phyloP scores from a whole-genome alignment of 2,888 invertebrate species.

The Brachylomia viminalis region DNA sequence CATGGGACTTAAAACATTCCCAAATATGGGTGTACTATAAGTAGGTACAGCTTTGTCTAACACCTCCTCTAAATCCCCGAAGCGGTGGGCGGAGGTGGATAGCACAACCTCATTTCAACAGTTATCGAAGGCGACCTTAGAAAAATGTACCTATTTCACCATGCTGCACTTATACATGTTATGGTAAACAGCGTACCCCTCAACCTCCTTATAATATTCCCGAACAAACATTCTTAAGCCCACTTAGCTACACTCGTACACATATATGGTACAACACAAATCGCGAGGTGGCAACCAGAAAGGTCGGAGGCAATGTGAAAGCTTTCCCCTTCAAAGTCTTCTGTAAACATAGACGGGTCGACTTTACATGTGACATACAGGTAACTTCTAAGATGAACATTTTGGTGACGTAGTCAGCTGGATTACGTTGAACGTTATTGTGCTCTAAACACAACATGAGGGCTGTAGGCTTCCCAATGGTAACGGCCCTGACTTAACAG shows the following conservation, averaged over 20 bases:
- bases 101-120: background rate
- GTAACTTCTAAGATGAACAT: conserved; percentile 7
- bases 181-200: conserved; percentile 2
- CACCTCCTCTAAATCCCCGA: too few relatives aligned
- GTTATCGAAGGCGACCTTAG: background rate
- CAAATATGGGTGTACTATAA: background rate
- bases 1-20: background rate
- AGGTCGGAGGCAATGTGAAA: conserved; percentile 80
- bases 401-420: background rate
- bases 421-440: background rate
- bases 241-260: conserved; percentile 60
- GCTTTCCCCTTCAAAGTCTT: conserved; percentile 81
- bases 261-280: conserved; percentile 68
- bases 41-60: background rate
- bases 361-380: conserved; percentile 73
- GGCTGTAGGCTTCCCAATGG: too few relatives aligned
- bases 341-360: conserved; percentile 79
- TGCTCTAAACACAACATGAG: background rate
- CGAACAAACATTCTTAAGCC: conserved; percentile 52
- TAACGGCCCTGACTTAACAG: background rate
- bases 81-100: background rate
- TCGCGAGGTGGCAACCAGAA: conserved; percentile 79
- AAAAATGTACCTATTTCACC: conserved; percentile 8
- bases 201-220: conserved; percentile 47
- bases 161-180: too few relatives aligned